Evolutionary conservation across 2,797 vertebrate species (phyloP), one percentile per base, ranked within the genome.

Genomic region (Phalanger gymnotis): DNA sequence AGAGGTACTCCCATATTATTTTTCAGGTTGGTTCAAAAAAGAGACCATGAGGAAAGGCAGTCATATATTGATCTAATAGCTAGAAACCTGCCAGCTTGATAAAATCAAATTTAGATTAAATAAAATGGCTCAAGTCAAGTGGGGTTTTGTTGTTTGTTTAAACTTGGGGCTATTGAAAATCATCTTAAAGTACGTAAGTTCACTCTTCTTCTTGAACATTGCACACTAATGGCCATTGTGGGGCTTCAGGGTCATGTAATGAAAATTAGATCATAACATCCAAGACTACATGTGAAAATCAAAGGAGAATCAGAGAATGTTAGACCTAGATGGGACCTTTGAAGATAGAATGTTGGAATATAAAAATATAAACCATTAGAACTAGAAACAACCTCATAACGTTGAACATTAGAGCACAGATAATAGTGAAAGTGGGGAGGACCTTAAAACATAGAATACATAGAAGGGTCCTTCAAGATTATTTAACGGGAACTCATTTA

Each of bases 51-150:
- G 0, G 12, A 90, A 54, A 90, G 94, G 92, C 16, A 91, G 57
- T 53, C 13, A 94, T 51, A 93, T 27, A 25, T 3, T n/a, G 90
- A 93, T 57, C 92, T 47, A 12, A 90, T 61, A 53, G 94, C 90
- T 66, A 94, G 94, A 96, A 95, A 90, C 90, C 55, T 91, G 90
- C 91, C 91, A 97, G 93, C 94, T 94, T 52, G 51, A 52, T 9
- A 0, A 92, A 55, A 90, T 1, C 27, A 58, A 96, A 51, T 89
- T 34, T 73, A 93, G 58, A 90, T 54, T 52, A 40, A 30, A 25
- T 81, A 93, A 91, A 93, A 56, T 0, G 55, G 95, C 54, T 94
- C 28, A 13, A 16, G 92, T 0, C 93, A 96, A 91, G 58, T 57
- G 34, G 22, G 22, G 2, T 7, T 53, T 19, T 92, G 53, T 51